Percentiles rank a stretch among this genome's conserved stretches.
Evolutionary conservation across 2,113 vertebrate species (phyloP).

Genomic region (Stigmatopora argus): DNA sequence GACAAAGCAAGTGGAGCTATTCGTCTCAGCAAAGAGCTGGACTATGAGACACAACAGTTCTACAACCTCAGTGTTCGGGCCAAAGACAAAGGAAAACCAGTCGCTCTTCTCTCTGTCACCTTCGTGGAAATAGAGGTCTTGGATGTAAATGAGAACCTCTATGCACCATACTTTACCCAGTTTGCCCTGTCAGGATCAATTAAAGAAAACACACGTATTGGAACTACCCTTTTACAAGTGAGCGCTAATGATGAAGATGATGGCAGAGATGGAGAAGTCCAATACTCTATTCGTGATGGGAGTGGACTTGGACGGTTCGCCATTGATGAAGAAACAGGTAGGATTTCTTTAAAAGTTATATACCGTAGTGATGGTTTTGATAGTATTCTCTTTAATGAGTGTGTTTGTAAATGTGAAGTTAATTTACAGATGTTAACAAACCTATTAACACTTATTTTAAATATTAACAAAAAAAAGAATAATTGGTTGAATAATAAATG

Average conservation of each 20-base stretch:
- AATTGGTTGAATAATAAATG: not conserved
- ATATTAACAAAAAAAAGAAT: not conserved
- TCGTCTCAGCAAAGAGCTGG: conserved; percentile 85
- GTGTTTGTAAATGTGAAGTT: not conserved
- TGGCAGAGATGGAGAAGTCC: conserved; percentile 89
- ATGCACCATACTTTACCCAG: conserved; percentile 85
- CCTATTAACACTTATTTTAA: not conserved
- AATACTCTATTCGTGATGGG: conserved; percentile 92
- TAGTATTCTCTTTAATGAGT: not conserved
- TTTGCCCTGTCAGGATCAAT: conserved; percentile 84
- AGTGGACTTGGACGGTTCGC: conserved; percentile 90
- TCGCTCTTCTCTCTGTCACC: conserved; percentile 88
- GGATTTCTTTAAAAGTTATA: conserved; percentile 43
- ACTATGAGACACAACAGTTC: conserved; percentile 93
- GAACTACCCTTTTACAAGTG: conserved; percentile 87
- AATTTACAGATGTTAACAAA: not conserved
- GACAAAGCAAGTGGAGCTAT: conserved; percentile 87
- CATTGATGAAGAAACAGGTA: conserved; percentile 94
- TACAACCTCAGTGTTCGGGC: conserved; percentile 92
- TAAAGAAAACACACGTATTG: conserved; percentile 86
- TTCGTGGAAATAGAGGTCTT: conserved; percentile 93
- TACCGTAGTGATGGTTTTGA: not conserved
- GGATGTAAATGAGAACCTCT: conserved; percentile 95
- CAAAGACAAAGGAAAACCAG: conserved; percentile 89
- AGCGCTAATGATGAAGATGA: conserved; percentile 82